phyloP scores from a whole-genome alignment of 2,113 vertebrate species.

The Labeo catla region DNA sequence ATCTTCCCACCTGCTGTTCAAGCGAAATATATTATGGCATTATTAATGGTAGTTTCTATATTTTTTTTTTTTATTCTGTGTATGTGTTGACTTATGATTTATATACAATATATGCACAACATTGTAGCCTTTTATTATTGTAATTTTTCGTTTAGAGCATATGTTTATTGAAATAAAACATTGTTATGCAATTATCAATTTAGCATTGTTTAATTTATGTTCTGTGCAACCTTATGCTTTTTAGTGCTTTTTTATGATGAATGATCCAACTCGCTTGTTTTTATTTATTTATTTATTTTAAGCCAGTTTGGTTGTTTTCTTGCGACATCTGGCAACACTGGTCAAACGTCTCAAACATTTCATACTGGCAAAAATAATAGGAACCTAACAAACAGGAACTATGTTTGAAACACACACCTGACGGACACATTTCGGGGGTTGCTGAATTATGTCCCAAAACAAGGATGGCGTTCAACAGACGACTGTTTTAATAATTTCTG shows the following conservation, averaged over 20 bases:
- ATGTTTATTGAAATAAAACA: not conserved
- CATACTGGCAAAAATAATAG: not conserved
- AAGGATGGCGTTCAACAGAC: not conserved
- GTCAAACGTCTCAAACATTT: not conserved
- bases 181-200: not conserved
- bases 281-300: not conserved
- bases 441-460: not conserved
- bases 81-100: not conserved
- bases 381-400: not conserved
- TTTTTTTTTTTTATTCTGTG: not conserved
- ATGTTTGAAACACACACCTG: not conserved
- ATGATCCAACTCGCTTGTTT: not conserved
- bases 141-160: not conserved
- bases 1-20: not conserved
- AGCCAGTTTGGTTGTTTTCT: not conserved
- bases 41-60: not conserved
- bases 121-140: no score
- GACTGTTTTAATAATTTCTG: not conserved
- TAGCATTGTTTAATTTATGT: not conserved
- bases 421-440: not conserved
- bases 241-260: not conserved
- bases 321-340: conserved; percentile 4
- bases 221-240: not conserved
- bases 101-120: not conserved
- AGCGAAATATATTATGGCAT: not conserved